Percentiles rank a stretch among this genome's conserved stretches.
Conservation (phyloP, 2,113 vertebrate genomes). For the Dicentrarchus labrax region DNA sequence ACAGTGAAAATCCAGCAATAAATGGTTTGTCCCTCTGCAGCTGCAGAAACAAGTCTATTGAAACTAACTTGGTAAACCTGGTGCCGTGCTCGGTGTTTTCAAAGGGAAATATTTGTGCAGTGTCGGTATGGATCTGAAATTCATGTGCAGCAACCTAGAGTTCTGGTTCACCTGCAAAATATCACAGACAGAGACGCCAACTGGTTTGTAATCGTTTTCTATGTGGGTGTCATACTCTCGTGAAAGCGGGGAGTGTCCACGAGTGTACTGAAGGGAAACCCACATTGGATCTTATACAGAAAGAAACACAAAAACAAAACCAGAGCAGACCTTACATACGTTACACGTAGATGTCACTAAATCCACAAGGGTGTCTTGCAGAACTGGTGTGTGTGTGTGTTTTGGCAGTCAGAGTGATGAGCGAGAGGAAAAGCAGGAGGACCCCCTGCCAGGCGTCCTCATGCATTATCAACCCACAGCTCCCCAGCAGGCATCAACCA, state of each 20-base stretch:
- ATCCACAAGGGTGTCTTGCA: slow-evolving; percentile 8
- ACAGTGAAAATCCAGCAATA: slow-evolving; percentile 21
- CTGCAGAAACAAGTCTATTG: slow-evolving; percentile 19
- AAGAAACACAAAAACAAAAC: background rate
- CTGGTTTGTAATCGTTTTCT: too few relatives aligned
- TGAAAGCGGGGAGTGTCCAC: background rate
- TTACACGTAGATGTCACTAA: slow-evolving; percentile 14
- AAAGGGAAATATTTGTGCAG: background rate
- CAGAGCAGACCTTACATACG: background rate
- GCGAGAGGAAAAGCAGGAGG: slow-evolving; percentile 64
- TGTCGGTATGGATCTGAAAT: background rate
- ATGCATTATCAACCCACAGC: slow-evolving; percentile 69
- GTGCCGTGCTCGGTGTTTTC: background rate
- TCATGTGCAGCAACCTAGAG: background rate
- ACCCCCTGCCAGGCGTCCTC: slow-evolving; percentile 76
- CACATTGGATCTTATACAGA: background rate
- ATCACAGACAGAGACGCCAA: background rate
- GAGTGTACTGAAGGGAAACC: background rate
- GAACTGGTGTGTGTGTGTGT: slow-evolving; percentile 38
- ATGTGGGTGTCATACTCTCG: background rate
- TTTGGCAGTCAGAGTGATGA: slow-evolving; percentile 51
- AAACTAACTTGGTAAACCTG: slow-evolving; percentile 8
- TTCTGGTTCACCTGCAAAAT: background rate
- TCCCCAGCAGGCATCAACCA: slow-evolving; percentile 67
- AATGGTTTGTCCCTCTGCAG: slow-evolving; percentile 27